Evolutionary conservation across 2,797 vertebrate genomes (phyloP).

Genomic region (Ibycter americanus): DNA sequence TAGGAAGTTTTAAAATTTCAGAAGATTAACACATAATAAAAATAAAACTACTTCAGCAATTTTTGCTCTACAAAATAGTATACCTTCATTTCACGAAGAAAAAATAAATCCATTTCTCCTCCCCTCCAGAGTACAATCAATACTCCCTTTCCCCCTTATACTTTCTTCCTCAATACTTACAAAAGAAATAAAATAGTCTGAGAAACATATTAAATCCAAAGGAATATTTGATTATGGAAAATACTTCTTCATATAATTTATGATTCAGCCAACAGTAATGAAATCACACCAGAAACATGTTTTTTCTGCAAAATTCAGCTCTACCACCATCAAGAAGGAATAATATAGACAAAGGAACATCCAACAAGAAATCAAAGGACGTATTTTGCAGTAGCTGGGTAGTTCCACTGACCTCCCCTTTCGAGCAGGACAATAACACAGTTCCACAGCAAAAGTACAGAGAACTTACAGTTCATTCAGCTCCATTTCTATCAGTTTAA

Average conservation of each 20-base stretch:
- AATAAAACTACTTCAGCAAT: background rate
- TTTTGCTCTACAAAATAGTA: background rate
- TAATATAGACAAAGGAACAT: background rate
- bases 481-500: background rate
- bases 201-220: background rate
- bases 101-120: background rate
- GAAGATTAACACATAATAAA: slow-evolving; percentile 17
- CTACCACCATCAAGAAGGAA: background rate
- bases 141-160: background rate
- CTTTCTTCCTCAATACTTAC: background rate
- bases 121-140: background rate
- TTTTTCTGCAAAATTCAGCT: background rate
- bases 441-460: background rate
- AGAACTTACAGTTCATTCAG: background rate
- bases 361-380: background rate
- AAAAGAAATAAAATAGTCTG: background rate
- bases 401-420: background rate
- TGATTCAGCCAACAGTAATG: background rate
- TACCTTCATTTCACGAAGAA: background rate
- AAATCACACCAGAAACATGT: accelerated
- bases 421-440: background rate
- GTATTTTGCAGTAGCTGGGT: background rate
- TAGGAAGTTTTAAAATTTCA: slow-evolving; percentile 24
- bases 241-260: background rate
- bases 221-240: background rate